A percentile compares a stretch with the other conserved stretches of the same genome.
Evolutionary conservation across 2,797 vertebrate genomes (phyloP).

Genomic region (Sebastes vulpes): DNA sequence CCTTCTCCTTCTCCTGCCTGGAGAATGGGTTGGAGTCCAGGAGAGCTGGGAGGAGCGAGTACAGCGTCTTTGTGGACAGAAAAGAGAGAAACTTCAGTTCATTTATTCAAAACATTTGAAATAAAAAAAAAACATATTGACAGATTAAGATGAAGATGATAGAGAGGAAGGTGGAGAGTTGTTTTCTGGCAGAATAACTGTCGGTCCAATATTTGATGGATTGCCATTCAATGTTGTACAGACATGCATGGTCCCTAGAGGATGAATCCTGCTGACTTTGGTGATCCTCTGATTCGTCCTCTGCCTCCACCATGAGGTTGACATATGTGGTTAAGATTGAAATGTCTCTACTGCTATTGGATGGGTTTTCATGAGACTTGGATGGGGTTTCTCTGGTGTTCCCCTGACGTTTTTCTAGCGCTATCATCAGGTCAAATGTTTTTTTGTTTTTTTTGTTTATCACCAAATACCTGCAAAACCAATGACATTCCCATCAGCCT

Average conservation of each 20-base stretch:
- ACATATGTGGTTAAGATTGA: background rate
- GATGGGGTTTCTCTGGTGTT: background rate
- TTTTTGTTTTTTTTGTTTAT: background rate
- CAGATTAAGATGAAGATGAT: background rate
- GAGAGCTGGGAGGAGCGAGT: constrained; percentile 92
- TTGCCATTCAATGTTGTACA: background rate
- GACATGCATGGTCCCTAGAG: background rate
- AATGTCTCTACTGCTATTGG: background rate
- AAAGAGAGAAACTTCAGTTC: background rate
- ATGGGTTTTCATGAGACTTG: background rate
- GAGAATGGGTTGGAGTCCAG: constrained; percentile 95
- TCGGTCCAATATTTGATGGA: background rate
- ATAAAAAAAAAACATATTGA: background rate
- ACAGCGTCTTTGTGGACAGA: constrained; percentile 87
- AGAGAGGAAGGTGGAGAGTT: background rate
- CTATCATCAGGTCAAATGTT: background rate
- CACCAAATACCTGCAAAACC: background rate
- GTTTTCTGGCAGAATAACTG: background rate
- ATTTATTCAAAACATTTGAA: background rate
- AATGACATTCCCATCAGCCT: background rate
- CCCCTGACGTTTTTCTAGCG: too few species aligned
- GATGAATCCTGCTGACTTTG: background rate
- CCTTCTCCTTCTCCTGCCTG: constrained; percentile 83
- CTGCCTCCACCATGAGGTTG: background rate
- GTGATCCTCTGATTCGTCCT: background rate